Evolutionary conservation across 1,140 invertebrate species (phyloP).

Genomic region (Steinernema feltiae): DNA sequence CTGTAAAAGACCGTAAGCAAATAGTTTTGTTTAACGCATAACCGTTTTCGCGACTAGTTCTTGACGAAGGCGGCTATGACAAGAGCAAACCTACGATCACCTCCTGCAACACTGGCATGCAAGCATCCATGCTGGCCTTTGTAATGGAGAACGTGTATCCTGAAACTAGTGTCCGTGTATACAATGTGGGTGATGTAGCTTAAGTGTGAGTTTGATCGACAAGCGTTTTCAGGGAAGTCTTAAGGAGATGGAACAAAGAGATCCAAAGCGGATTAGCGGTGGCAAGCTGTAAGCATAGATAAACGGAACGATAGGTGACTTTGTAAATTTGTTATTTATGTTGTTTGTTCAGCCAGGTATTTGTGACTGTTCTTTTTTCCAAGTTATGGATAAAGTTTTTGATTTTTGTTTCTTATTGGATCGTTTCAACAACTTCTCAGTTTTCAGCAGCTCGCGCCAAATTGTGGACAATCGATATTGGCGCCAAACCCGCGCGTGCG

Average conservation of each 20-base stretch:
- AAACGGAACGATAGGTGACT: too few relatives aligned
- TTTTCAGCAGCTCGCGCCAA: too few relatives aligned
- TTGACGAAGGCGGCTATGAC: slow-evolving; percentile 21
- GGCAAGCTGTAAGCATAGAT: too few relatives aligned
- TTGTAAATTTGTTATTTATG: too few relatives aligned
- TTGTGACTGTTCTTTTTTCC: too few relatives aligned
- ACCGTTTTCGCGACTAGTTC: neutral
- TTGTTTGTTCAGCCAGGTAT: too few relatives aligned
- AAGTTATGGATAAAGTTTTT: too few relatives aligned
- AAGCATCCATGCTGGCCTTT: slow-evolving; percentile 48
- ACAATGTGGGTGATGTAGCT: slow-evolving; percentile 34
- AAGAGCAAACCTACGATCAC: slow-evolving; percentile 41
- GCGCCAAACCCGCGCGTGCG: too few relatives aligned
- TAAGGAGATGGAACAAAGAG: slow-evolving; percentile 47
- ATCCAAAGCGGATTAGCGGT: slow-evolving; percentile 42
- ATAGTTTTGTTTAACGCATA: neutral
- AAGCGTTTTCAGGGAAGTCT: slow-evolving; percentile 35
- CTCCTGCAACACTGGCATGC: slow-evolving; percentile 50
- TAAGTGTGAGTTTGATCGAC: neutral
- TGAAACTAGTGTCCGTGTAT: slow-evolving; percentile 29
- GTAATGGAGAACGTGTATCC: slow-evolving; percentile 40
- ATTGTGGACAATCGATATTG: too few relatives aligned
- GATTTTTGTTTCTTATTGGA: too few relatives aligned
- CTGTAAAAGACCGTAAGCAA: neutral
- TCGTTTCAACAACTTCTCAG: too few relatives aligned